Evolutionary conservation across 2,797 vertebrate species (phyloP).

Genomic region (Agapornis canus): DNA sequence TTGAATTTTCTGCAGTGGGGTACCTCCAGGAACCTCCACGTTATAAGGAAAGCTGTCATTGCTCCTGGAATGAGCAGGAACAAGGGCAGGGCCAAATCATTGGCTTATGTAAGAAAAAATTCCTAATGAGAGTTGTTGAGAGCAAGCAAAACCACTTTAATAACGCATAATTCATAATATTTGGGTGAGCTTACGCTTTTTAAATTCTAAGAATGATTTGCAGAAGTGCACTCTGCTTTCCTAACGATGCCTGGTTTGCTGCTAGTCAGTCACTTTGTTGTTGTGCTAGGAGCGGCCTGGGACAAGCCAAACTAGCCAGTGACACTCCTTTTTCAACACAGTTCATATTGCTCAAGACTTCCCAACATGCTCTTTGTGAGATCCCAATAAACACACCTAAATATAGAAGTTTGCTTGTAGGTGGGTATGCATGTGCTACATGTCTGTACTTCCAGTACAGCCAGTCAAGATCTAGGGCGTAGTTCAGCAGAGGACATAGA

Average conservation of each 20-base stretch:
- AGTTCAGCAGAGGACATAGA: not conserved
- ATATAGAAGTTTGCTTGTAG: conserved; percentile 1
- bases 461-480: not conserved
- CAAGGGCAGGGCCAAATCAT: not conserved
- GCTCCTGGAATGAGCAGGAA: not conserved
- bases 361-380: not conserved
- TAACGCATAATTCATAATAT: not conserved
- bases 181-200: not conserved
- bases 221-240: not conserved
- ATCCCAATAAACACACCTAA: not conserved
- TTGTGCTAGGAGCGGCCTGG: rapidly evolving
- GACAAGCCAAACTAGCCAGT: not conserved
- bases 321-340: not conserved
- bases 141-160: not conserved
- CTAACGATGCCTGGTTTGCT: not conserved
- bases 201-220: not conserved
- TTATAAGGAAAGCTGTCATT: not conserved
- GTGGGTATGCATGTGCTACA: not conserved
- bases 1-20: not conserved
- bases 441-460: not conserved
- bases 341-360: not conserved
- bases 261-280: not conserved
- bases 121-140: not conserved
- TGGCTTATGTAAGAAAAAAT: not conserved
- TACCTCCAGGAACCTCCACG: not conserved